phyloP scores from a whole-genome alignment of 2,888 invertebrate species.

The Pollenia griseotomentosa region DNA sequence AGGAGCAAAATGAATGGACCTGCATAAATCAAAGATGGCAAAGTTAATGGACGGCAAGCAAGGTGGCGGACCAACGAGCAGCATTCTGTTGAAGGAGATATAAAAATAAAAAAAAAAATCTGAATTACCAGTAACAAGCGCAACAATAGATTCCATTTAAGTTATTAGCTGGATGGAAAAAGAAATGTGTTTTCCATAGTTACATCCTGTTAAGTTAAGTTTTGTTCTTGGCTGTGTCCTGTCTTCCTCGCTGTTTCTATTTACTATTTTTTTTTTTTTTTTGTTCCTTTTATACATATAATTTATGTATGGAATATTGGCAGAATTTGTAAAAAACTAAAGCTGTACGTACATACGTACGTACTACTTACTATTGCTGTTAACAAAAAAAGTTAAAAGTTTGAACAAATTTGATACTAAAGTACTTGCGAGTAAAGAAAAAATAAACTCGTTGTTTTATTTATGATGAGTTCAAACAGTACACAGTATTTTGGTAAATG shows the following conservation, averaged over 20 bases:
- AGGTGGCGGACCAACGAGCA: neutral
- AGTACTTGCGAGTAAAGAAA: neutral
- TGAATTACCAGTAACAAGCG: conserved; percentile 13
- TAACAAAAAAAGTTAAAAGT: neutral
- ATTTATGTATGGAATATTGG: conserved; percentile 1
- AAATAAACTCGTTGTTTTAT: conserved; percentile 13
- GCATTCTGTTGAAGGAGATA: conserved; percentile 14
- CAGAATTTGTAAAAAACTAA: neutral
- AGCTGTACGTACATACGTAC: no score
- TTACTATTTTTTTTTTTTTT: neutral
- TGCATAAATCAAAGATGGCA: conserved; percentile 61
- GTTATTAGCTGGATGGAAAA: neutral
- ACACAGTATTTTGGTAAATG: neutral
- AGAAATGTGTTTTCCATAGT: neutral
- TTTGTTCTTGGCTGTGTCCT: neutral
- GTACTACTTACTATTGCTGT: no score
- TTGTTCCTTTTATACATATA: neutral
- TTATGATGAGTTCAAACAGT: conserved; percentile 1
- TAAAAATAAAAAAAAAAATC: conserved; percentile 6
- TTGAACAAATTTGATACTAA: conserved; percentile 9
- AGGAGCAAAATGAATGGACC: conserved; percentile 61
- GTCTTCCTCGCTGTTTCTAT: neutral
- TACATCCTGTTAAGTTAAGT: neutral
- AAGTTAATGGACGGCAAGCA: neutral
- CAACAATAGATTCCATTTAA: conserved; percentile 12